phyloP scores from a whole-genome alignment of 2,113 vertebrate genomes.

The Puma concolor region DNA sequence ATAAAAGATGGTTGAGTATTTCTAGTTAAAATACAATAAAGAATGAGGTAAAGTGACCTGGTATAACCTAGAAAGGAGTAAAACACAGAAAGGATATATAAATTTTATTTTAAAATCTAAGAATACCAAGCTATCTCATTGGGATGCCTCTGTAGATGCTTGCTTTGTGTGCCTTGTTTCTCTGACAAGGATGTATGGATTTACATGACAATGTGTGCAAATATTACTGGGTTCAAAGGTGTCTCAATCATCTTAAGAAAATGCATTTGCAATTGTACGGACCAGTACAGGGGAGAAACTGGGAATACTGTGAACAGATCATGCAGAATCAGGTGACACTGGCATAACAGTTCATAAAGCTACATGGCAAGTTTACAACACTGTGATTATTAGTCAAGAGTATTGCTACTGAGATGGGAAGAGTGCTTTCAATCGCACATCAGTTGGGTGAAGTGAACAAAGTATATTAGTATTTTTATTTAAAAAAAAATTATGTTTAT shows the following conservation, averaged over 20 bases:
- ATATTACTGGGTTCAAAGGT: neutral
- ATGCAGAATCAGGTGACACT: neutral
- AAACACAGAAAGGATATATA: neutral
- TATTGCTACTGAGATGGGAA: neutral
- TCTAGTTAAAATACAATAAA: neutral
- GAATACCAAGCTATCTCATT: neutral
- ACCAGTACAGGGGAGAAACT: neutral
- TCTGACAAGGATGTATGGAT: neutral
- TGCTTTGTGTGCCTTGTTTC: neutral
- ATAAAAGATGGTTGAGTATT: neutral
- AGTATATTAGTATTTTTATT: neutral
- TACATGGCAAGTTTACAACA: neutral
- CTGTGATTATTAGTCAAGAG: neutral
- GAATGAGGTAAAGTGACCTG: neutral
- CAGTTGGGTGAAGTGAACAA: neutral
- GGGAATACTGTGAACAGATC: no score
- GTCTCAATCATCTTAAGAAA: neutral
- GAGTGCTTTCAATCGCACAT: neutral
- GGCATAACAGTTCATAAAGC: neutral
- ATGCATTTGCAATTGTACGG: neutral
- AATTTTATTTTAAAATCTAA: neutral
- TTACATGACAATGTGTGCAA: neutral
- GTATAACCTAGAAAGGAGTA: neutral
- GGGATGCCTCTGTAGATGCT: neutral
- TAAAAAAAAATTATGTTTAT: no score